These are phyloP conservation scores for Brachyhypopomus occidentalis DNA, from an alignment of 2,113 vertebrate genomes.

Conservation along the genomic window DNA sequence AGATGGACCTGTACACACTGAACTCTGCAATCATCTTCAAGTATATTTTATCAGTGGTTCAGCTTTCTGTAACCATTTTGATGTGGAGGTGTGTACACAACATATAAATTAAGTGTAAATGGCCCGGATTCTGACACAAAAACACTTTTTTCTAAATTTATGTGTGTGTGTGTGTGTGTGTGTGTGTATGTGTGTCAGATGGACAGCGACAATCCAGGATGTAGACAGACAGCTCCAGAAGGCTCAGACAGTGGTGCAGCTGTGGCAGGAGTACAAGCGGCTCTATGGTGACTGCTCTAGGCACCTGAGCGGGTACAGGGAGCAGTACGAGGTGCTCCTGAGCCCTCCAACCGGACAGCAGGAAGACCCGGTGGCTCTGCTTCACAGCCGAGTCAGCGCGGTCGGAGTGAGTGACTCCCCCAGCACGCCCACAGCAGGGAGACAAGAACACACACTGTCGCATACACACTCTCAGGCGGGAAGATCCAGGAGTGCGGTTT, in stretches of 20 bases:
- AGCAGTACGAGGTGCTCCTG: slow-evolving; percentile 69
- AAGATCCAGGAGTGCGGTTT: background rate
- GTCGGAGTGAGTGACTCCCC: slow-evolving; percentile 68
- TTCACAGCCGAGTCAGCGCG: slow-evolving; percentile 63
- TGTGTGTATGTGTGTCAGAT: slow-evolving; percentile 71
- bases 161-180: background rate
- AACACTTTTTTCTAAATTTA: background rate
- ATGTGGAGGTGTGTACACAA: background rate
- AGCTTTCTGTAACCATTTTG: background rate
- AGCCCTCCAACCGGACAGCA: slow-evolving; percentile 56
- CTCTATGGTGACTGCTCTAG: slow-evolving; percentile 57
- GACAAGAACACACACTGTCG: background rate
- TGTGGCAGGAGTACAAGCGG: slow-evolving; percentile 76
- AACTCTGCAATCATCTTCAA: background rate
- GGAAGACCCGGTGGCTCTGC: slow-evolving; percentile 63
- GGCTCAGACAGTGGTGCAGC: slow-evolving; percentile 61
- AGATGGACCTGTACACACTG: too few relatives aligned
- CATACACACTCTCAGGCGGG: background rate
- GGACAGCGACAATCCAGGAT: slow-evolving; percentile 73
- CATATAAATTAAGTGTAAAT: background rate
- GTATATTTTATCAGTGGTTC: background rate
- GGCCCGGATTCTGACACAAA: background rate
- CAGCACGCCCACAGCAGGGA: background rate
- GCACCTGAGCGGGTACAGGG: slow-evolving; percentile 67
- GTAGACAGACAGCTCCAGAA: slow-evolving; percentile 68